phyloP scores from a whole-genome alignment of 2,888 invertebrate genomes.

The Melinaea menophilus region DNA sequence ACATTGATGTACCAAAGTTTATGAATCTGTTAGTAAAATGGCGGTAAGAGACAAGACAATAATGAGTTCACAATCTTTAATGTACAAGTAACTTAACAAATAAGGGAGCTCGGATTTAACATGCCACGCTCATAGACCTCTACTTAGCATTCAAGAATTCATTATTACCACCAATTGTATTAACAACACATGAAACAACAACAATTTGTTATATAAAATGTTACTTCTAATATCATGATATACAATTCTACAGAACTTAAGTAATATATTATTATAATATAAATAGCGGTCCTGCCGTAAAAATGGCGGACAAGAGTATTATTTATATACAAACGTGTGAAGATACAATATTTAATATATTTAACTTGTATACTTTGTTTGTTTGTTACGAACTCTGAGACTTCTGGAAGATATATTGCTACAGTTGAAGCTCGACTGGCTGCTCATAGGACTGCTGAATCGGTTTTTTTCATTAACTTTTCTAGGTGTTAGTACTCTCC shows the following conservation, averaged over 20 bases:
- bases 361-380: background rate
- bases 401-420: conserved; percentile 26
- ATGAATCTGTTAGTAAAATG: background rate
- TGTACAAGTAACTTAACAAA: background rate
- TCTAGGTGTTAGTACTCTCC: conserved; percentile 9
- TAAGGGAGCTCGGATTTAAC: background rate
- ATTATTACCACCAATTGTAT: background rate
- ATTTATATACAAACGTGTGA: background rate
- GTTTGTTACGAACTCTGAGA: conserved; percentile 16
- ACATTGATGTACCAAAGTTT: no score
- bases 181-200: background rate
- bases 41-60: background rate
- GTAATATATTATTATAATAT: no score
- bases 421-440: conserved; percentile 17
- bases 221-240: background rate
- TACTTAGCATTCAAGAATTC: background rate
- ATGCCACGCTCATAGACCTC: background rate
- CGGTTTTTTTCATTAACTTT: conserved; percentile 10
- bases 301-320: background rate
- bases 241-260: background rate
- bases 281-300: conserved; percentile 4
- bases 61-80: background rate
- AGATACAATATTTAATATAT: background rate
- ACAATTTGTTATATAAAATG: background rate
- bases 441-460: conserved; percentile 8